Evolutionary conservation across 2,888 invertebrate species (phyloP), one percentile per base, ranked within the genome.

Genomic region (Strigamia crassipes): DNA sequence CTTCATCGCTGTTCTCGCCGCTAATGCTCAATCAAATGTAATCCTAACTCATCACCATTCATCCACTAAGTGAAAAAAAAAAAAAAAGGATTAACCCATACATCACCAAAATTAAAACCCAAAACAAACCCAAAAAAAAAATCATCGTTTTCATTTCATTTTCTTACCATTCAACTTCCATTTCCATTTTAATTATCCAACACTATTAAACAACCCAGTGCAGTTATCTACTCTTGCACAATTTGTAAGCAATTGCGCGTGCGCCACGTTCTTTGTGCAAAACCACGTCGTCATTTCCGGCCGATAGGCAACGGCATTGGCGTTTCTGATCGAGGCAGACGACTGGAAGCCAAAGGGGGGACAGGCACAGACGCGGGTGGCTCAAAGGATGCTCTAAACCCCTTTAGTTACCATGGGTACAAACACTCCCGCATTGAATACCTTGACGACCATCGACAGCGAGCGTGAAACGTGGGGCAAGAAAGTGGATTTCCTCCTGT

Each of bases 401-500:
- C 10, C 15, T 61, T 18, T 61, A 18, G 78, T 78, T 27, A 38
- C 9, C 78, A 78, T 78, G 78, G 78, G 31, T 34, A 38, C 78
- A 21, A n/a, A 78, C 13, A 79, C 38, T 15, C 46, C 42, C n/a
- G n/a, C 41, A 42, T 3, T 41, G 18, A 41, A 38, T 78, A 27
- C 31, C 12, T 27, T 13, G 5, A 78, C 23, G 31, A 78, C n/a
- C 1, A 5, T 42, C 5, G 80, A 56, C 21, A 51, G 23, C 21
- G 78, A 82, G 34, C 46, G 87, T 10, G 83, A 80, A 77, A 83
- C 82, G 10, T 96, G 96, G 96, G 93, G 93, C 83, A 94, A 93
- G 88, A 95, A 95, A 89, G 91, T 94, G 86, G 95, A 96, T 89
- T 96, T 96, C 87, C 94, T 96, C 81, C 90, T 96, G 86, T 95